Percentiles rank a stretch among this genome's conserved stretches.
Evolutionary conservation across 2,797 vertebrate genomes (phyloP).

Genomic region (Helarctos malayanus): DNA sequence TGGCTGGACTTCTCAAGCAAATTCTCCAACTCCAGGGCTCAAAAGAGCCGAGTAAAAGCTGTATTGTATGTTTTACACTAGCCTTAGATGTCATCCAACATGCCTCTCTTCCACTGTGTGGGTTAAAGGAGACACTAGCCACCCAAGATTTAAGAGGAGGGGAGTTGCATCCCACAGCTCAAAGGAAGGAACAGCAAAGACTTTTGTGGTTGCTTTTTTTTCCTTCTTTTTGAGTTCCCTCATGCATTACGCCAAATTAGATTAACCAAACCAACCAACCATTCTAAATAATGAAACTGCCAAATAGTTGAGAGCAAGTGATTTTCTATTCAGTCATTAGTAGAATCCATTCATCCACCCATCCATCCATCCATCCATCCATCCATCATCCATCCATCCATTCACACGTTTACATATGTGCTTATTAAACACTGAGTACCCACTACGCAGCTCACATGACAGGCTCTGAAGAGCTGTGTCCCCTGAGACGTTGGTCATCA

Average conservation of each 20-base stretch:
- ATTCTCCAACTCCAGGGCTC: neutral
- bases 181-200: neutral
- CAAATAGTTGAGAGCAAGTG: neutral
- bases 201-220: neutral
- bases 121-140: too few species aligned
- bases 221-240: neutral
- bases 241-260: neutral
- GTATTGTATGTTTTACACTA: accelerated
- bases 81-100: accelerated
- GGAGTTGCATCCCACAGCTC: neutral
- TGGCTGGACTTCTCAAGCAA: neutral
- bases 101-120: accelerated
- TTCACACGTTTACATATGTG: neutral
- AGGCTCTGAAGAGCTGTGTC: neutral
- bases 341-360: neutral
- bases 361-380: neutral
- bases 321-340: neutral
- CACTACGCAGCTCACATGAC: accelerated
- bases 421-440: neutral
- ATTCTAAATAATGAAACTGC: neutral
- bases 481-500: neutral
- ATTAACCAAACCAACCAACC: neutral
- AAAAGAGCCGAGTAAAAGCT: too few species aligned
- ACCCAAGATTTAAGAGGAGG: accelerated
- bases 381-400: neutral